Conservation (phyloP, 2,888 invertebrate species). For the Resseliella maxima region DNA sequence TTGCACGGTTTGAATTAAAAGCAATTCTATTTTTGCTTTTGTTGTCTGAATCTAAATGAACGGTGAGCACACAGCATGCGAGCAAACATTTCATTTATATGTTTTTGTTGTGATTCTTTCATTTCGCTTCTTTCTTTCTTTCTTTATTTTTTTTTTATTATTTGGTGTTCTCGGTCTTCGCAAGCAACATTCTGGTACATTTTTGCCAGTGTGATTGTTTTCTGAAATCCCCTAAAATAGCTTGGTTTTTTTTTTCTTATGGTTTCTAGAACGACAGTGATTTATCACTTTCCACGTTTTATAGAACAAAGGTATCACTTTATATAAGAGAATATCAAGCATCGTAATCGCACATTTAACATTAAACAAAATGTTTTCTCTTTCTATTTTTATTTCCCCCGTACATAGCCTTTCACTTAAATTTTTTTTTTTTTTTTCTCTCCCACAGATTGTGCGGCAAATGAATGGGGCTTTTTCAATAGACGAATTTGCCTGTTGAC, state of each 20-base stretch:
- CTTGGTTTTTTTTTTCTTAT: not conserved
- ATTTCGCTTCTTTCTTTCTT: not conserved
- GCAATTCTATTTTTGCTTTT: not conserved
- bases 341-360: not conserved
- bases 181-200: too few species aligned
- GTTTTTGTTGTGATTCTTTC: not conserved
- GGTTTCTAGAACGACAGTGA: conserved; percentile 23
- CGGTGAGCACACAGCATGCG: not conserved
- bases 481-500: not conserved
- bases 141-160: not conserved
- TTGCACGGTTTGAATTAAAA: conserved; percentile 37
- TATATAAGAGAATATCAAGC: conserved; percentile 14
- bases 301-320: conserved; percentile 23
- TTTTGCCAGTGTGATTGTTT: conserved; percentile 15
- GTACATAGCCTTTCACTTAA: not conserved
- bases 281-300: conserved; percentile 14
- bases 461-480: not conserved
- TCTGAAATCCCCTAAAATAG: conserved; percentile 28
- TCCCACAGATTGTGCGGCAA: too few species aligned
- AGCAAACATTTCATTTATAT: not conserved
- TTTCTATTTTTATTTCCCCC: not conserved
- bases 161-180: not conserved
- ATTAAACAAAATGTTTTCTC: not conserved
- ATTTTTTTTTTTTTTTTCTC: too few species aligned
- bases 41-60: conserved; percentile 45